These are phyloP conservation scores for Avahi laniger DNA, from an alignment of 2,797 vertebrate genomes.

Conservation along the genomic window DNA sequence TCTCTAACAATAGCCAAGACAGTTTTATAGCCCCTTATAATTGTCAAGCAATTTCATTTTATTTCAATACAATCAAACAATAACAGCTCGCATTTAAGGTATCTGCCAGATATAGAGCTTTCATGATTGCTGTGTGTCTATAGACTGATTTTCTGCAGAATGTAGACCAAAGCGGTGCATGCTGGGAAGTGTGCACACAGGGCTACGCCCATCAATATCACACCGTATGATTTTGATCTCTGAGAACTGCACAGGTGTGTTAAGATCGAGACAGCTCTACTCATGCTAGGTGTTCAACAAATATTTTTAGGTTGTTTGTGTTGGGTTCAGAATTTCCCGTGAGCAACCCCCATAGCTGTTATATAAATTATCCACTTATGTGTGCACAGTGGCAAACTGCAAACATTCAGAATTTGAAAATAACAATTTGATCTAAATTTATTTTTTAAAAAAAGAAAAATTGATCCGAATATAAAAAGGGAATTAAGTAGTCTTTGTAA, in stretches of 20 bases:
- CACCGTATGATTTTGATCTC: neutral
- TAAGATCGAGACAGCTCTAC: neutral
- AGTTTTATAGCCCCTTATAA: constrained; percentile 22
- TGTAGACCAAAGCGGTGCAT: neutral
- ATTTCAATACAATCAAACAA: constrained; percentile 40
- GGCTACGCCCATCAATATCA: accelerated
- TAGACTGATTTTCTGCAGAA: neutral
- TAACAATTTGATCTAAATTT: neutral
- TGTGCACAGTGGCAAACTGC: neutral
- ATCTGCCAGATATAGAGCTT: constrained; percentile 43
- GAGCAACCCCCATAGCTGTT: neutral
- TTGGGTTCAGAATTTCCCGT: neutral
- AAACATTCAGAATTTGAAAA: neutral
- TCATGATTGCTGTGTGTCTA: neutral
- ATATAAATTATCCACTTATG: neutral
- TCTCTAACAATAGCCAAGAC: neutral
- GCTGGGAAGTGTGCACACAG: neutral
- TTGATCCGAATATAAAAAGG: neutral
- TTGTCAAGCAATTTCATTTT: constrained; percentile 38
- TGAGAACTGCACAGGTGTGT: neutral
- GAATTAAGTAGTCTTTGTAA: neutral
- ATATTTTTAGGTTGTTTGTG: neutral
- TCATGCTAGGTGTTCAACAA: neutral
- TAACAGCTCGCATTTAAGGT: constrained; percentile 26
- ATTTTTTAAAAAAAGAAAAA: neutral